Evolutionary conservation across 2,797 vertebrate species (phyloP).

Genomic region (Austrolebias charrua): DNA sequence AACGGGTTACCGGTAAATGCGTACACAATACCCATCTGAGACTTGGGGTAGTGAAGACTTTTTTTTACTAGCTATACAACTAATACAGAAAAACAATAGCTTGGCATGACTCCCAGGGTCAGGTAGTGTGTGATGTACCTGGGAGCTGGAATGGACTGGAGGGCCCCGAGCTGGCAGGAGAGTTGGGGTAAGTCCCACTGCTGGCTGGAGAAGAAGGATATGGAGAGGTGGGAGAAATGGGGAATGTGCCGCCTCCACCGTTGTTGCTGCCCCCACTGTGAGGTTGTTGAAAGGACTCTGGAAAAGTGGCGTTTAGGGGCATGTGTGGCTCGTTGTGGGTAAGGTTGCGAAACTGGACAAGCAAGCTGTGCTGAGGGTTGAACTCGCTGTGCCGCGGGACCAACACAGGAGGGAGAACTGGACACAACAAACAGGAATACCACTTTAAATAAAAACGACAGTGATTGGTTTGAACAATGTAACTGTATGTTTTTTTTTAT

Average conservation of each 20-base stretch:
- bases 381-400: slow-evolving; percentile 97
- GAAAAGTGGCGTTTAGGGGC: slow-evolving; percentile 95
- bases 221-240: slow-evolving; percentile 93
- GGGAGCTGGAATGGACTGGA: slow-evolving; percentile 97
- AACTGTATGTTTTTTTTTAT: too few species aligned
- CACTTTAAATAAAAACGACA: too few species aligned
- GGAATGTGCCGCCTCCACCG: slow-evolving; percentile 85
- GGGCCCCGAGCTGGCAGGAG: slow-evolving; percentile 95
- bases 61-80: slow-evolving; percentile 25
- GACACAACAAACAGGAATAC: neutral
- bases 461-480: too few species aligned
- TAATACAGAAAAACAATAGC: slow-evolving; percentile 40
- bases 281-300: slow-evolving; percentile 94
- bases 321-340: slow-evolving; percentile 97
- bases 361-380: slow-evolving; percentile 96
- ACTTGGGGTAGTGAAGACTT: slow-evolving; percentile 15
- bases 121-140: slow-evolving; percentile 72
- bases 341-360: slow-evolving; percentile 96
- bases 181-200: slow-evolving; percentile 94
- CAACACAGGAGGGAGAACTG: slow-evolving; percentile 97
- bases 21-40: slow-evolving; percentile 2
- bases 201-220: slow-evolving; percentile 92
- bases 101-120: slow-evolving; percentile 29
- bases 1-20: neutral
- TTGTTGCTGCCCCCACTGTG: slow-evolving; percentile 84